Percentiles rank a stretch among this genome's conserved stretches.
phyloP scores from a whole-genome alignment of 2,888 invertebrate species.

The Drosophila prolongata region DNA sequence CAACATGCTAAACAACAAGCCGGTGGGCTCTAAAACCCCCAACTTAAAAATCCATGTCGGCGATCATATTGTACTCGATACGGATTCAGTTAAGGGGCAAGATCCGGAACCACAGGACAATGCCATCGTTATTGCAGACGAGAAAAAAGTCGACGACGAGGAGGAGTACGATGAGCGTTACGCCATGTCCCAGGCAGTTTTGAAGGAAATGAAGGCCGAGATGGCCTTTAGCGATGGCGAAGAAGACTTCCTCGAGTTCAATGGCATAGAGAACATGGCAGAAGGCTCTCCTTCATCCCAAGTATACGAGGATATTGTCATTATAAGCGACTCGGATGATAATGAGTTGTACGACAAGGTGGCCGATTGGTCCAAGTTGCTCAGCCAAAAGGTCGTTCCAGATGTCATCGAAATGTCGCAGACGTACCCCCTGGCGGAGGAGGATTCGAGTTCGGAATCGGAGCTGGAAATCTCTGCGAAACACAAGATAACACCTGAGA shows the following conservation, averaged over 20 bases:
- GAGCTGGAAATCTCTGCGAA: conserved; percentile 2
- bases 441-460: conserved; percentile 27
- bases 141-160: conserved; percentile 12
- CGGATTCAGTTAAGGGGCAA: not conserved
- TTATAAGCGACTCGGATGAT: conserved; percentile 61
- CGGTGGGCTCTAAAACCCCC: conserved; percentile 11
- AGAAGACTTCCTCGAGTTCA: conserved; percentile 9
- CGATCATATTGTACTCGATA: conserved; percentile 51
- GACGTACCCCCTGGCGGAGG: conserved; percentile 59
- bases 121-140: not conserved
- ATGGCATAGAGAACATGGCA: not conserved
- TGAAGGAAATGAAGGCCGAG: conserved; percentile 79
- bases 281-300: not conserved
- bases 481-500: not conserved
- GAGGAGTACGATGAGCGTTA: conserved; percentile 70
- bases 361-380: conserved; percentile 76
- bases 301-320: conserved; percentile 48
- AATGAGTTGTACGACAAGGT: conserved; percentile 72
- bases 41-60: conserved; percentile 49
- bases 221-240: conserved; percentile 49
- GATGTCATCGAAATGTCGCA: conserved; percentile 64
- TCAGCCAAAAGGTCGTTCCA: conserved; percentile 64
- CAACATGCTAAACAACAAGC: conserved; percentile 54
- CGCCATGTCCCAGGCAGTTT: conserved; percentile 74
- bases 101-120: not conserved